A percentile compares a stretch with the other conserved stretches of the same genome.
Evolutionary conservation across 1,140 invertebrate species (phyloP).

Genomic region (Triops longicaudatus): DNA sequence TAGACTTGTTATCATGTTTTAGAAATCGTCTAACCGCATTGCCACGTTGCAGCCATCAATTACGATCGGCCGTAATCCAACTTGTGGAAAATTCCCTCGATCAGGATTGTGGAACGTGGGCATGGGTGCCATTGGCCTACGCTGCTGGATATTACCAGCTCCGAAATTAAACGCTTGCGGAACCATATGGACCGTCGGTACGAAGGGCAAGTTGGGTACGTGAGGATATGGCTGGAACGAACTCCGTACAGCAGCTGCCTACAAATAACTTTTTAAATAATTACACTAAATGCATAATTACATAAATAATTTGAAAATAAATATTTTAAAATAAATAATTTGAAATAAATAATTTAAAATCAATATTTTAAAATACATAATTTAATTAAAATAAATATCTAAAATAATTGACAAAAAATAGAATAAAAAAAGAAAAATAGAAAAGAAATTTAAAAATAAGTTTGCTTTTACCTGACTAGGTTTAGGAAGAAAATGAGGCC

Average conservation of each 20-base stretch:
- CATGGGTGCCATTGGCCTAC: neutral
- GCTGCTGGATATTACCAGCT: neutral
- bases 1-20: neutral
- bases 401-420: no score
- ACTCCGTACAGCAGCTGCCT: no score
- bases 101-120: neutral
- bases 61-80: conserved; percentile 33
- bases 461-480: neutral
- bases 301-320: no score
- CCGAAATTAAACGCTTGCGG: neutral
- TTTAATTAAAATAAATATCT: no score
- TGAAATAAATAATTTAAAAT: neutral
- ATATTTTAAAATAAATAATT: no score
- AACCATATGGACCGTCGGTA: neutral
- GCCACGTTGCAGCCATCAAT: conserved; percentile 43
- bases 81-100: neutral
- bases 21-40: conserved; percentile 36
- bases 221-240: neutral
- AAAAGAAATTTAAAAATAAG: no score
- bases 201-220: neutral
- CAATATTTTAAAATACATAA: neutral
- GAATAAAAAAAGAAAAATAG: no score
- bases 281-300: no score
- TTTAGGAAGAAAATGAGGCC: neutral
- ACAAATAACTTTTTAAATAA: no score